phyloP scores from a whole-genome alignment of 2,797 vertebrate genomes.

The Taenioides sp. region DNA sequence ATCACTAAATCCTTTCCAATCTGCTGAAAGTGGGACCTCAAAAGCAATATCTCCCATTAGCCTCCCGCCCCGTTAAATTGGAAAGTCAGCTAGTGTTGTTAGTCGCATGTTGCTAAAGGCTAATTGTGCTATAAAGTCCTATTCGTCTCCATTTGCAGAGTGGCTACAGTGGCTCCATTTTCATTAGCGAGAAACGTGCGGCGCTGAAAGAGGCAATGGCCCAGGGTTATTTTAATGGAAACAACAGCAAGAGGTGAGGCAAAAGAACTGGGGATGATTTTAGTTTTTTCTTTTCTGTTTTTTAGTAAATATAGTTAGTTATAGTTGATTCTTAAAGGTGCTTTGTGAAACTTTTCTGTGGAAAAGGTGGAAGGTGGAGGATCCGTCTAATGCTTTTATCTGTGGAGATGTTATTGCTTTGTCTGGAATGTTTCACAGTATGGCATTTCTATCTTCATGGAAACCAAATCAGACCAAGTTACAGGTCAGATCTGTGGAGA shows the following conservation, averaged over 20 bases:
- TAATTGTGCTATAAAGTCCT: slow-evolving; percentile 24
- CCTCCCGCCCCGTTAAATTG: slow-evolving; percentile 5
- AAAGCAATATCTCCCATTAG: slow-evolving; percentile 3
- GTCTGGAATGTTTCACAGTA: too few relatives aligned
- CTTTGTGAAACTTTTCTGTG: too few relatives aligned
- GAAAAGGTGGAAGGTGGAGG: too few relatives aligned
- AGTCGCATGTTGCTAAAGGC: slow-evolving; percentile 12
- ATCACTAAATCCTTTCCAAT: not conserved
- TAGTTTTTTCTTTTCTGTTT: not conserved
- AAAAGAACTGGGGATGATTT: not conserved
- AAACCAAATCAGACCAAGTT: too few relatives aligned
- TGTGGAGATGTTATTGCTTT: too few relatives aligned
- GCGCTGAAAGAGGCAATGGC: not conserved
- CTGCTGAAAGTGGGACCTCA: not conserved
- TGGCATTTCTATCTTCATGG: too few relatives aligned
- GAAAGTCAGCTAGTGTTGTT: not conserved
- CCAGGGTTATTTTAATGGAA: not conserved
- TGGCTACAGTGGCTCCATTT: slow-evolving; percentile 19
- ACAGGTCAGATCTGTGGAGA: too few relatives aligned
- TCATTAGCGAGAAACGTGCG: slow-evolving; percentile 18
- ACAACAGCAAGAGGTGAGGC: not conserved
- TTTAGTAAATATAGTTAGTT: too few relatives aligned
- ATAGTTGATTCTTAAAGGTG: too few relatives aligned
- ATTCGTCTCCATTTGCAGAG: slow-evolving; percentile 23
- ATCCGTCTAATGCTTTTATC: too few relatives aligned